phyloP scores from a whole-genome alignment of 1,140 invertebrate genomes.

The Dufourea novaeangliae region DNA sequence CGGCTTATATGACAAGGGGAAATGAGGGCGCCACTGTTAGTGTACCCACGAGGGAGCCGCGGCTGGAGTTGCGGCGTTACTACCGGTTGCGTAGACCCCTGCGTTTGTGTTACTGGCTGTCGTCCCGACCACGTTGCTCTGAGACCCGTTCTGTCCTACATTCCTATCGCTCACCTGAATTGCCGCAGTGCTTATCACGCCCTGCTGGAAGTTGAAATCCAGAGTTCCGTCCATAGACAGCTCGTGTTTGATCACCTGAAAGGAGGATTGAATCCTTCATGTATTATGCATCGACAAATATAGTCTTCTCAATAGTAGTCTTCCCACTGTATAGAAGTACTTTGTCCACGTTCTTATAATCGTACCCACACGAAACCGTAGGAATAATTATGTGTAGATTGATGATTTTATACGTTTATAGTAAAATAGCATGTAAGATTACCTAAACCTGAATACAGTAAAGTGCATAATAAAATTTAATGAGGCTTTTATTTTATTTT shows the following conservation, averaged over 20 bases:
- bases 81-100: slow-evolving; percentile 78
- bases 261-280: not conserved
- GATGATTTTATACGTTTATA: no score
- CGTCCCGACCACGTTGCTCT: slow-evolving; percentile 67
- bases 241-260: slow-evolving; percentile 94
- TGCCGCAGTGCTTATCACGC: slow-evolving; percentile 71
- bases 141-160: slow-evolving; percentile 65
- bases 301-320: no score
- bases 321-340: no score
- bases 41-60: slow-evolving; percentile 87
- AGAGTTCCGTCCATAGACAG: slow-evolving; percentile 94
- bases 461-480: no score
- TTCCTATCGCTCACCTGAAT: slow-evolving; percentile 70
- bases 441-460: no score
- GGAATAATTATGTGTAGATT: no score
- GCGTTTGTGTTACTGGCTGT: slow-evolving; percentile 64
- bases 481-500: no score
- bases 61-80: slow-evolving; percentile 82
- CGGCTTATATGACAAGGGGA: slow-evolving; percentile 67
- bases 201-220: slow-evolving; percentile 93
- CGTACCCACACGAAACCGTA: no score
- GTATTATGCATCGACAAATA: not conserved
- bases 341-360: no score
- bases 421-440: no score
- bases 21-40: slow-evolving; percentile 80